phyloP scores from a whole-genome alignment of 1,140 invertebrate species.

The Drosophila albomicans region DNA sequence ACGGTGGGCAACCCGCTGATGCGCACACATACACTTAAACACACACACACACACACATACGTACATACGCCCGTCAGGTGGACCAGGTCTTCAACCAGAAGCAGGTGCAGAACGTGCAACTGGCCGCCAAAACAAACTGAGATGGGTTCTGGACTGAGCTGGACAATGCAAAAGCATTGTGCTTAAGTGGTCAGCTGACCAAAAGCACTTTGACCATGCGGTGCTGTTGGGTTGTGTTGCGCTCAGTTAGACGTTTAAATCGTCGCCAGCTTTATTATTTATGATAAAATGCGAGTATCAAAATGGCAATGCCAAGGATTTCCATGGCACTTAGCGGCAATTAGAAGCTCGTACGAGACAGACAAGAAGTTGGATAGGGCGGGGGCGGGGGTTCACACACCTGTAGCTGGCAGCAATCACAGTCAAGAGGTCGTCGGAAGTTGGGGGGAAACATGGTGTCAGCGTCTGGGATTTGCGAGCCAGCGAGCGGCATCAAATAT shows the following conservation, averaged over 20 bases:
- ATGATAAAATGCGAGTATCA: slow-evolving; percentile 61
- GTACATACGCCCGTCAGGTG: background rate
- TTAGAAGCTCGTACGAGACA: slow-evolving; percentile 44
- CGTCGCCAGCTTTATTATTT: slow-evolving; percentile 62
- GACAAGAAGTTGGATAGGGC: background rate
- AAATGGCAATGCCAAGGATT: slow-evolving; percentile 56
- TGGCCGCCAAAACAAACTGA: slow-evolving; percentile 42
- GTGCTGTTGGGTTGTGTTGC: slow-evolving; percentile 17
- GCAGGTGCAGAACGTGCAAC: slow-evolving; percentile 45
- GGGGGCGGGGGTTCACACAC: slow-evolving; percentile 32
- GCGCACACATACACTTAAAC: background rate
- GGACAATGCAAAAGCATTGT: slow-evolving; percentile 69
- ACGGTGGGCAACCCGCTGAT: slow-evolving; percentile 11
- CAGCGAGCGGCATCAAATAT: slow-evolving; percentile 35
- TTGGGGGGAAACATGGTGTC: background rate
- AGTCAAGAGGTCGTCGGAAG: background rate
- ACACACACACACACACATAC: background rate
- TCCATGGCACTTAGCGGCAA: slow-evolving; percentile 72
- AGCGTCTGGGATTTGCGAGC: slow-evolving; percentile 43
- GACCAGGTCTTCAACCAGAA: background rate
- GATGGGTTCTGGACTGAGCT: background rate
- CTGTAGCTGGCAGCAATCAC: slow-evolving; percentile 42
- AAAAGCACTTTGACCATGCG: slow-evolving; percentile 78
- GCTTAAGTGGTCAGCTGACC: slow-evolving; percentile 78
- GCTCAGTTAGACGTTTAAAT: slow-evolving; percentile 35